Conservation (phyloP, 2,888 invertebrate species). For the Margaritifera margaritifera region DNA sequence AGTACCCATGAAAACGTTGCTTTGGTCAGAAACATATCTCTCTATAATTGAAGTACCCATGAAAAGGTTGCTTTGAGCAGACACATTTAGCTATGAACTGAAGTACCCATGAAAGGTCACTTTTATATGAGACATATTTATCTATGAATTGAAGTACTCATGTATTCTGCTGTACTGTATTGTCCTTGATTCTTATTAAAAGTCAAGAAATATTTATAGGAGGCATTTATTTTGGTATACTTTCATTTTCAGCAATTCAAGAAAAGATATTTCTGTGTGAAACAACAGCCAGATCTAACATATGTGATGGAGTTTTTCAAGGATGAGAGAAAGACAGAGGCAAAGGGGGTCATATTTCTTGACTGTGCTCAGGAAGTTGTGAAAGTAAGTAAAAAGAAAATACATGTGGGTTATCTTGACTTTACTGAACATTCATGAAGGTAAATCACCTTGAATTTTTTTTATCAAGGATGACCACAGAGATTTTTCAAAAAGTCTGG, state of each 20-base stretch:
- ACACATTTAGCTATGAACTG: no score
- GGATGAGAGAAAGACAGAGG: constrained; percentile 90
- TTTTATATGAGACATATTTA: no score
- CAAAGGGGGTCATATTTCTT: constrained; percentile 93
- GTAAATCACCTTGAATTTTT: background rate
- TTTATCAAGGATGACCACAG: no score
- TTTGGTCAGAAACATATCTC: no score
- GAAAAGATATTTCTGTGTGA: constrained; percentile 89
- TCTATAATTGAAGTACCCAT: no score
- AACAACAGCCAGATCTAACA: constrained; percentile 92
- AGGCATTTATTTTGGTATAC: background rate
- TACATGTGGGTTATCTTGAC: background rate
- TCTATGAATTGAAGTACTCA: no score
- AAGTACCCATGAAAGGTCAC: no score
- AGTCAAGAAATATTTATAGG: background rate
- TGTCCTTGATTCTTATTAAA: background rate
- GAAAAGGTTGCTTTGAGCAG: no score
- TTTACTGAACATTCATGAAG: background rate
- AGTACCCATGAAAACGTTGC: no score
- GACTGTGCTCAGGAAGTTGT: constrained; percentile 93
- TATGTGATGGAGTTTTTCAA: constrained; percentile 93
- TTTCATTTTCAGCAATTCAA: constrained; percentile 82
- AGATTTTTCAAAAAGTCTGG: no score
- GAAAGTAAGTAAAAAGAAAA: constrained; percentile 73
- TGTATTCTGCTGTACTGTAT: background rate